Evolutionary conservation across 2,888 invertebrate species (phyloP).

Genomic region (Drosophila merina): DNA sequence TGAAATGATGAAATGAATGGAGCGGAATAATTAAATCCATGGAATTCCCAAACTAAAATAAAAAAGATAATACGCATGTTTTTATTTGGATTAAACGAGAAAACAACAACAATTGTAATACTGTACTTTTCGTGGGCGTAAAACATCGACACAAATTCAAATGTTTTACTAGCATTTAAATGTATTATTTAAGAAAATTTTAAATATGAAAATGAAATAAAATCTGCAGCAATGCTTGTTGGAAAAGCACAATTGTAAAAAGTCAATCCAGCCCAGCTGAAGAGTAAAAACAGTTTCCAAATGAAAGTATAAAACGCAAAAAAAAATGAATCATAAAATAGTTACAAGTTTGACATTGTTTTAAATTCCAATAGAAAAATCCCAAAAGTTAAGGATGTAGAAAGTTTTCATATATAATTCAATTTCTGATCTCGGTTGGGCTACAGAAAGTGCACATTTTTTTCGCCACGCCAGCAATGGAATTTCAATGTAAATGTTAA

Average conservation of each 20-base stretch:
- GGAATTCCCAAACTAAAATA: constrained; percentile 46
- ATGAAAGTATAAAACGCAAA: constrained; percentile 8
- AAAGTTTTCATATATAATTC: constrained; percentile 5
- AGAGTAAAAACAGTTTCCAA: constrained; percentile 23
- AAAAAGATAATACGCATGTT: constrained; percentile 62
- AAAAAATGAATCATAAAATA: constrained; percentile 6
- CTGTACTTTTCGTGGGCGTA: constrained; percentile 70
- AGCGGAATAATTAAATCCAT: constrained; percentile 52
- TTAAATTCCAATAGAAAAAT: constrained; percentile 13
- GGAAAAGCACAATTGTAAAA: constrained; percentile 47
- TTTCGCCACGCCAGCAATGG: constrained; percentile 23
- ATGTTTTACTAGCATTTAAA: constrained; percentile 76
- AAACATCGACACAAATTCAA: constrained; percentile 63
- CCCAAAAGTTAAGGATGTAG: constrained; percentile 4
- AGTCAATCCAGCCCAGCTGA: constrained; percentile 37
- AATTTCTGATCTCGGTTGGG: constrained; percentile 38
- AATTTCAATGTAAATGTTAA: constrained; percentile 24
- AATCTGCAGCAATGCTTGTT: constrained; percentile 37
- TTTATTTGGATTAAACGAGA: constrained; percentile 59
- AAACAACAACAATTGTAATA: constrained; percentile 33
- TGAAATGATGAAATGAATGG: constrained; percentile 63
- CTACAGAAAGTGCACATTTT: constrained; percentile 14
- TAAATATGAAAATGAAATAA: constrained; percentile 64
- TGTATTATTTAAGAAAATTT: constrained; percentile 73
- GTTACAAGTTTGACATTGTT: constrained; percentile 24